These are phyloP conservation scores for Dermolepida albohirtum DNA, from an alignment of 2,888 invertebrate genomes.

Conservation along the genomic window DNA sequence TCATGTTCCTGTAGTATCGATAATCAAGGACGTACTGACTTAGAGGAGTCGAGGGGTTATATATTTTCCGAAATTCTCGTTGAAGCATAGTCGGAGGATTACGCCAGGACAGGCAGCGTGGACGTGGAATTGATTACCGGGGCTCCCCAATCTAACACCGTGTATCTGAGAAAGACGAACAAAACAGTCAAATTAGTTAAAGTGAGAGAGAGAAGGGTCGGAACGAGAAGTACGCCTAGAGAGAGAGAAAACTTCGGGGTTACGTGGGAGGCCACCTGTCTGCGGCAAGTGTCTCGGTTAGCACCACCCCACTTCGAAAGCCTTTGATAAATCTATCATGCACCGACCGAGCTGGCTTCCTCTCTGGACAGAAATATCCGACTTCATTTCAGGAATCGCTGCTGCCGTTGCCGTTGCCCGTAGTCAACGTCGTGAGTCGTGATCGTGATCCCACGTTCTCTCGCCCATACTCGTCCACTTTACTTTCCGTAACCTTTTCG, in stretches of 20 bases:
- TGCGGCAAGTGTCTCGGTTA: constrained; percentile 64
- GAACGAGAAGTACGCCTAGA: constrained; percentile 6
- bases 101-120: constrained; percentile 46
- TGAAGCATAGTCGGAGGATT: constrained; percentile 29
- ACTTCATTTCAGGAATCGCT: constrained; percentile 12
- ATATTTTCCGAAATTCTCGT: constrained; percentile 40
- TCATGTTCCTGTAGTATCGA: constrained; percentile 21
- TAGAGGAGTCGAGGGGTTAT: constrained; percentile 23
- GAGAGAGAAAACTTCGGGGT: constrained; percentile 49
- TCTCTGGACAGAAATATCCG: constrained; percentile 20
- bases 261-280: constrained; percentile 64
- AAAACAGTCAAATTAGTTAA: too few relatives aligned
- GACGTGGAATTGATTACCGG: constrained; percentile 57
- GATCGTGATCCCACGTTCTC: constrained; percentile 1
- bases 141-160: constrained; percentile 47
- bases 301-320: constrained; percentile 54
- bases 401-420: background rate
- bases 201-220: too few relatives aligned
- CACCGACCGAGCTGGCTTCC: constrained; percentile 33
- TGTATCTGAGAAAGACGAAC: constrained; percentile 52
- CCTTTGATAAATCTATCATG: constrained; percentile 60
- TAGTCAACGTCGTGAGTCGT: background rate
- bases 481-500: constrained; percentile 6
- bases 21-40: constrained; percentile 35
- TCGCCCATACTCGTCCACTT: background rate